Percentiles rank a stretch among this genome's conserved stretches.
Evolutionary conservation across 1,140 invertebrate genomes (phyloP).

Genomic region (Ceratina japonica): DNA sequence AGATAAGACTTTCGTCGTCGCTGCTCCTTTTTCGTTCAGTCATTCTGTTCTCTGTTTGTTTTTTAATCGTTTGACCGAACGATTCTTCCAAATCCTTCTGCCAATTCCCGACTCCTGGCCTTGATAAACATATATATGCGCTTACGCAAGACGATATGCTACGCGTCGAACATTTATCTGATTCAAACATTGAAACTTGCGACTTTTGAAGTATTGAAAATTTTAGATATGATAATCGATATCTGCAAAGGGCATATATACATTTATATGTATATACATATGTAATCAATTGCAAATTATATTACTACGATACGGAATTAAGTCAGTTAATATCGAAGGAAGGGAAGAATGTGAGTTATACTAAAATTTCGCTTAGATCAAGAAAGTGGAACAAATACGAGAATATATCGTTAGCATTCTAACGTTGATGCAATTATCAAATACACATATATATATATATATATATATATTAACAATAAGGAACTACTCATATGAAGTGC

Average conservation of each 20-base stretch:
- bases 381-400: constrained; percentile 34
- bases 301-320: constrained; percentile 15
- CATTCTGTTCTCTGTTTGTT: constrained; percentile 45
- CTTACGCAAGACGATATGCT: constrained; percentile 15
- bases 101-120: constrained; percentile 2
- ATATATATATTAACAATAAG: constrained; percentile 49
- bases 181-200: background rate
- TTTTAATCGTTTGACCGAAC: constrained; percentile 13
- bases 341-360: constrained; percentile 19
- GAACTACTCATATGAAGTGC: constrained; percentile 56
- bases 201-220: background rate
- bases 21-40: constrained; percentile 48
- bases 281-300: constrained; percentile 37
- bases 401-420: constrained; percentile 40
- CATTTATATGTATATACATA: constrained; percentile 30
- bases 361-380: constrained; percentile 36
- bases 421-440: constrained; percentile 45
- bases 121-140: constrained; percentile 25
- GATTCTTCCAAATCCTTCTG: constrained; percentile 18
- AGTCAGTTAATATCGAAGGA: constrained; percentile 15
- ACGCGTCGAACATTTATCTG: background rate
- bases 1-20: constrained; percentile 52
- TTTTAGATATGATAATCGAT: background rate
- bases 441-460: constrained; percentile 57
- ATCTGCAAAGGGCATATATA: too few species aligned